A percentile compares a stretch with the other conserved stretches of the same genome.
Evolutionary conservation across 2,888 invertebrate genomes (phyloP).

Genomic region (Penaeus monodon): DNA sequence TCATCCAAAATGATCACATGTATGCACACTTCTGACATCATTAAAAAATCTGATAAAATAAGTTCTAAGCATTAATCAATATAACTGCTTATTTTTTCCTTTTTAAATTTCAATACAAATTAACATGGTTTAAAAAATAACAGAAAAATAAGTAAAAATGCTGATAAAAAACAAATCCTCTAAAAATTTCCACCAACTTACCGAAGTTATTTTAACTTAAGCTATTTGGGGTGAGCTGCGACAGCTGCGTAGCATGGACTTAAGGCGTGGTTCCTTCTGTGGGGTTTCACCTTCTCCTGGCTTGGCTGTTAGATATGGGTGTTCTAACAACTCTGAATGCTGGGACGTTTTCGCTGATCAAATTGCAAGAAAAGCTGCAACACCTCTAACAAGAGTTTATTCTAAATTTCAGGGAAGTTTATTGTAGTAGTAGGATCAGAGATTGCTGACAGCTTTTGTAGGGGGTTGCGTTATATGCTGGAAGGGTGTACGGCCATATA

Average conservation of each 20-base stretch:
- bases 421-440: slow-evolving; percentile 79
- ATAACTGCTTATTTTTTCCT: too few relatives aligned
- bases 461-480: slow-evolving; percentile 76
- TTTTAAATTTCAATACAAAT: too few relatives aligned
- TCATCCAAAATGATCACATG: too few relatives aligned
- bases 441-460: slow-evolving; percentile 84
- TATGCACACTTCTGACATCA: too few relatives aligned
- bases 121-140: too few relatives aligned
- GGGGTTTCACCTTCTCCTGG: not conserved
- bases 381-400: slow-evolving; percentile 73
- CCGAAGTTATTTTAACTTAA: slow-evolving; percentile 18
- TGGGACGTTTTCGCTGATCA: slow-evolving; percentile 81
- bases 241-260: not conserved
- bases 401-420: slow-evolving; percentile 76
- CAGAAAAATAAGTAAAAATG: too few relatives aligned
- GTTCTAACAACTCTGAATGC: slow-evolving; percentile 80
- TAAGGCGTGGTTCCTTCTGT: not conserved
- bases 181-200: slow-evolving; percentile 6
- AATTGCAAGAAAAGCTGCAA: slow-evolving; percentile 81
- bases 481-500: slow-evolving; percentile 92
- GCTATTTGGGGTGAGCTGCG: slow-evolving; percentile 26
- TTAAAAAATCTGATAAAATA: too few relatives aligned
- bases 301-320: slow-evolving; percentile 70
- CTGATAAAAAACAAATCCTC: too few relatives aligned
- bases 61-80: too few relatives aligned